Evolutionary conservation across 2,888 invertebrate species (phyloP), one percentile per base, ranked within the genome.

Genomic region (Rhogogaster chlorosoma): DNA sequence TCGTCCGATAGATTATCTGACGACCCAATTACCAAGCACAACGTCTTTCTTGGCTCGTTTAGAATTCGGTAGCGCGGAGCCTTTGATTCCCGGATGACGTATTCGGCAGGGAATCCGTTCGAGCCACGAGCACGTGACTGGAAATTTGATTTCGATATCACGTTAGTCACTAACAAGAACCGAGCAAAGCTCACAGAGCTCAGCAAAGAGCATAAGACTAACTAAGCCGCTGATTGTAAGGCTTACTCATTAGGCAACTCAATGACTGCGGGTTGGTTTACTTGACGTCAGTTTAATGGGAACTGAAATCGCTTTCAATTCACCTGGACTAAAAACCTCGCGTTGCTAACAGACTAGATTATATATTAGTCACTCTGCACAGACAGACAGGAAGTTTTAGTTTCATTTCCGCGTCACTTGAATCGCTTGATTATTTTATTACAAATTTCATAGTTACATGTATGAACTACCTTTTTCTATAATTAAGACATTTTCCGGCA

Each of bases 61-160:
- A 36, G 80, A 61, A 80, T 80, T 80, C 80, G 80, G 80, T 61
- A 49, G 61, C 36, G 38, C n/a, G 12, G 53, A 49, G 57, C 80
- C 38, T 80, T 80, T 61, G 80, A 80, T 80, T 80, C 80, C 80
- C 61, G 22, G 61, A 36, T 80, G 77, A 80, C 57, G 38, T 80
- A 80, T 80, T 61, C 80, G 80, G 36, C 38, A 61, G 57, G 22
- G 61, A 80, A 80, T 80, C 61, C 80, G 80, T 57, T n/a, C 80
- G 61, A 26, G 49, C 61, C 18, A n/a, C 22, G 12, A 7, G 38
- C 22, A 80, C 80, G 80, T 80, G 80, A n/a, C 61, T 61, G 2
- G 80, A 80, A 80, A 80, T 38, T 80, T 12, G 38, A 80, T 80
- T 80, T 61, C 36, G 80, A 61, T 61, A 61, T 57, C 57, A 49